A percentile compares a stretch with the other conserved stretches of the same genome.
Evolutionary conservation across 1,140 invertebrate genomes (phyloP).

Genomic region (Lycorma delicatula): DNA sequence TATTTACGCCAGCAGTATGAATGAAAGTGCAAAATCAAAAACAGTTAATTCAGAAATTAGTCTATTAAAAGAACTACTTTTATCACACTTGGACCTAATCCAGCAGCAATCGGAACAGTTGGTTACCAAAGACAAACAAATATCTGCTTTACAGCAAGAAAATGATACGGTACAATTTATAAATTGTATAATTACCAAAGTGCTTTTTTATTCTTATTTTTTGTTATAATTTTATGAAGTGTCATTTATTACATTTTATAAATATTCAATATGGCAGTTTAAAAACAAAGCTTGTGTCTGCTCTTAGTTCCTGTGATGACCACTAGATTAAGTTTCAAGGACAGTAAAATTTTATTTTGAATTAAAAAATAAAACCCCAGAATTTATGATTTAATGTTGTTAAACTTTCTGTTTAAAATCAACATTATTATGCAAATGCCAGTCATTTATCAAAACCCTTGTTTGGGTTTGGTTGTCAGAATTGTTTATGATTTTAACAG

Average conservation of each 20-base stretch:
- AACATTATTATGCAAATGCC: too few species aligned
- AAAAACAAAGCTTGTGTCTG: background rate
- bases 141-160: conserved; percentile 50
- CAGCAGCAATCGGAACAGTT: conserved; percentile 64
- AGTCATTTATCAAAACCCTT: too few species aligned
- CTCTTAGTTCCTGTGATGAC: background rate
- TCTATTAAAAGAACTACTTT: conserved; percentile 53
- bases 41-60: conserved; percentile 44
- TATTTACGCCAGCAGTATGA: conserved; percentile 46
- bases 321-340: background rate
- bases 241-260: background rate
- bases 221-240: background rate
- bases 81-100: conserved; percentile 63
- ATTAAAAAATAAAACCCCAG: too few species aligned
- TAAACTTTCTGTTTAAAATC: too few species aligned
- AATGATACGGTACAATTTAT: conserved; percentile 52
- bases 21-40: conserved; percentile 35
- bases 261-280: background rate
- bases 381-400: too few species aligned
- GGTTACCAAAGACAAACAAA: conserved; percentile 54
- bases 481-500: too few species aligned
- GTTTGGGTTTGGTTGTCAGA: too few species aligned
- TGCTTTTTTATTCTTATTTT: background rate
- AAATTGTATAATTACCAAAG: background rate
- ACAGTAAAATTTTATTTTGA: too few species aligned